Base-by-base conservation (phyloP, 37 sponge, comb jelly and placozoan species). In the Halisarca cf. caerulea region DNA sequence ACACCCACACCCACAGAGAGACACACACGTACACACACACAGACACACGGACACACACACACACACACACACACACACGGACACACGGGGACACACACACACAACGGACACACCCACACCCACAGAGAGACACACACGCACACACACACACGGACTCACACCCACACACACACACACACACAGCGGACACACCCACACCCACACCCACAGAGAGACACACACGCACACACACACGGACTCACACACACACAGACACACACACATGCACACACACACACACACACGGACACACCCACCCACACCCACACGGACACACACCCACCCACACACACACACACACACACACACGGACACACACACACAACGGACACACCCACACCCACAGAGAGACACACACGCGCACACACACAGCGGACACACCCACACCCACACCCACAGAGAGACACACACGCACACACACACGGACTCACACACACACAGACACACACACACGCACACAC, bases 21-120 rank as follows among this genome's bases (percentile, higher is more conserved):
- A 47, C 51, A 47, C 51, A 47, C 51, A 47, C 69, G 25, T 25
- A 3, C 69, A 8, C 35, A 7, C 17, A n/a, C n/a, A n/a, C n/a
- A n/a, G n/a, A 68, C 69, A 68, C 69, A 68, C 69, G 24, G 30
- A 27, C 64, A 61, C 64, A 23, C n/a, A n/a, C n/a, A 27, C 69
- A 34, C 69, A 32, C 32, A 8, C 33, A 68, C 69, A 68, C 69
- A 32, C 30, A 27, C n/a, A 27, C 2, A 47, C 9, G 11, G 11
- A 18, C 69, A 34, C 35, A 24, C 28, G 6, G 18, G 6, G 18
- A 62, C 64, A 23, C 64, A 62, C 64, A 62, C 64, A 62, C 30
- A 23, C 25, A 23, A n/a, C n/a, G n/a, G 5, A 62, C 64, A 30
- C 30, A 62, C 64, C 6, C 64, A 62, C 64, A 23, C 64, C 5